Base-by-base conservation (phyloP, 2,113 vertebrate species). In the Laticauda colubrina region DNA sequence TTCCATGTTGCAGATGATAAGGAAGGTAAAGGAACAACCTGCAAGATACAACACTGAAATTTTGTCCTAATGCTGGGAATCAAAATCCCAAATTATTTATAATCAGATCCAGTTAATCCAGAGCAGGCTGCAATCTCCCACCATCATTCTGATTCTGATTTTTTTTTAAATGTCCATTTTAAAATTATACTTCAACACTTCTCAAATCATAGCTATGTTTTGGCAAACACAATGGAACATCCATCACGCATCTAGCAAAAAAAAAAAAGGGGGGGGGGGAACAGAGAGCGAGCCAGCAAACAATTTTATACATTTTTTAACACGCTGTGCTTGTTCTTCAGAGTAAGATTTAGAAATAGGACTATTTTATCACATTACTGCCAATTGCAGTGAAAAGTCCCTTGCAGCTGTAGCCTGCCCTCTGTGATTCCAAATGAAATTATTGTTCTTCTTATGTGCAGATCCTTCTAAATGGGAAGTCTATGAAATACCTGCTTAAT, bases 51-150 rank as follows among this genome's bases (percentile, higher is more conserved):
- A 95, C 54, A 94, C 81, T 93, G 51, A 85, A 69, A 95, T 95
- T 81, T 91, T 90, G 69, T 90, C 18, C 89, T 89, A 29, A 93
- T 87, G 43, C 59, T 53, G 94, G 93, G 87, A 92, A 21, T 91
- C 90, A 93, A 59, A 92, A 91, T 92, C 54, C 14, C 93, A 95
- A 93, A 95, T 96, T 95, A 94, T 91, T 93, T 95, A 87, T 39
- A 89, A 75, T 26, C 85, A 95, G 29, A 91, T 20, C 57, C 94
- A 23, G 56, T 93, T 93, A 95, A 94, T 89, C 91, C 93, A 95
- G 96, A 90, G 92, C 81, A 90, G 85, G 92, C 94, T 94, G 88
- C 75, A 91, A n/a, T 45, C 3, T 87, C 61, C 57, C 61, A 90
- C 81, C 91, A 69, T 61, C 89, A 88, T 92, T 95, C 75, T 91